phyloP scores from a whole-genome alignment of 2,797 vertebrate genomes.

The Scolopax rusticola region DNA sequence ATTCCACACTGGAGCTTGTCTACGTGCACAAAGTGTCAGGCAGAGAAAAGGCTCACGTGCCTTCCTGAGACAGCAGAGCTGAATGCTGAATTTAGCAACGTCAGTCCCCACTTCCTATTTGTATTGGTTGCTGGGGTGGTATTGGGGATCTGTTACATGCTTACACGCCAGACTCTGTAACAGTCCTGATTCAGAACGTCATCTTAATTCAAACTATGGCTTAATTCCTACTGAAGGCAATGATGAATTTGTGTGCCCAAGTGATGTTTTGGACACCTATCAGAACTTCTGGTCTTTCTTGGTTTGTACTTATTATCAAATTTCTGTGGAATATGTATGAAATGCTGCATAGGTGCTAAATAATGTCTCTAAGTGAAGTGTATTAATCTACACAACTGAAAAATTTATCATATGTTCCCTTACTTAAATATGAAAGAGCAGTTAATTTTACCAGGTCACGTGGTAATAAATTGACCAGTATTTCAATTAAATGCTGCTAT shows the following conservation, averaged over 20 bases:
- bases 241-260: neutral
- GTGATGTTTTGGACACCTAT: neutral
- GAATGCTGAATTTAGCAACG: neutral
- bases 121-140: neutral
- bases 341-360: neutral
- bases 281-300: neutral
- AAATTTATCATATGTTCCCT: neutral
- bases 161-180: neutral
- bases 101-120: neutral
- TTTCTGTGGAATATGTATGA: neutral
- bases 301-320: neutral
- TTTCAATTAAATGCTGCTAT: neutral
- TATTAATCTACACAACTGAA: neutral
- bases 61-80: neutral
- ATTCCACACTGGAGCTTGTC: neutral
- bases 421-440: neutral
- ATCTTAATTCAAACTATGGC: neutral
- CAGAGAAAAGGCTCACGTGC: neutral
- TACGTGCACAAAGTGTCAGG: fast-evolving
- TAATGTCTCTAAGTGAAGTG: neutral
- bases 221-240: neutral
- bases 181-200: neutral
- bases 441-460: neutral
- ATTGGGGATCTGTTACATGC: neutral
- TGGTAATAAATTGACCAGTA: neutral